Conservation (phyloP, 2,888 invertebrate species). For the Glaucopsyche alexis region DNA sequence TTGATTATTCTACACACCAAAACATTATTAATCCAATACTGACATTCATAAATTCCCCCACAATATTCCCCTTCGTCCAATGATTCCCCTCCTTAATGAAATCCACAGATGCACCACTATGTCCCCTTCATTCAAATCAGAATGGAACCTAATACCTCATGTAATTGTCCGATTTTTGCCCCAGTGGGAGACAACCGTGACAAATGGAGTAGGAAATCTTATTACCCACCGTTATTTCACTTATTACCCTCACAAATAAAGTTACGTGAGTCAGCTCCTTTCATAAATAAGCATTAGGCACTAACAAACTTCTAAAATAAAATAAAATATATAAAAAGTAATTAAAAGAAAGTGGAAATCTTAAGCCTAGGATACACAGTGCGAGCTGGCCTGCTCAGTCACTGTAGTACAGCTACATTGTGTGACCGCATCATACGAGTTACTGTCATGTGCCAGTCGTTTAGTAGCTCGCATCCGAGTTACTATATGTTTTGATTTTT, state of each 20-base stretch:
- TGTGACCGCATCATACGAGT: no score
- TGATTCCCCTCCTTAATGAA: conserved; percentile 36
- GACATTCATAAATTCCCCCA: conserved; percentile 33
- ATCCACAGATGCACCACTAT: conserved; percentile 38
- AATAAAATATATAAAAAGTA: no score
- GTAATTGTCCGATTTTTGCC: conserved; percentile 38
- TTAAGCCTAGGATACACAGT: no score
- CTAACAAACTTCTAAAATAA: background rate
- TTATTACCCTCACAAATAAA: conserved; percentile 24
- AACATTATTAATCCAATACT: conserved; percentile 31
- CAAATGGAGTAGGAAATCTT: conserved; percentile 36
- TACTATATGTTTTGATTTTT: no score
- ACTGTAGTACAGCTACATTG: no score
- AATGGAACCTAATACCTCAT: conserved; percentile 40
- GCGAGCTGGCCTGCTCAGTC: no score
- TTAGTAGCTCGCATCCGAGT: no score
- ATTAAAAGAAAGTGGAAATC: no score
- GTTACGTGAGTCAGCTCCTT: background rate
- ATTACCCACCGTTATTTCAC: conserved; percentile 25
- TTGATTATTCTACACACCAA: background rate
- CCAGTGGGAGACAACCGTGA: conserved; percentile 33
- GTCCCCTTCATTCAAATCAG: conserved; percentile 38
- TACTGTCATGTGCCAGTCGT: no score
- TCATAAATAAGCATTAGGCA: background rate
- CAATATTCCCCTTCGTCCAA: conserved; percentile 21